Base-by-base conservation (phyloP, 2,797 vertebrate species). In the Sebastes diaconus region DNA sequence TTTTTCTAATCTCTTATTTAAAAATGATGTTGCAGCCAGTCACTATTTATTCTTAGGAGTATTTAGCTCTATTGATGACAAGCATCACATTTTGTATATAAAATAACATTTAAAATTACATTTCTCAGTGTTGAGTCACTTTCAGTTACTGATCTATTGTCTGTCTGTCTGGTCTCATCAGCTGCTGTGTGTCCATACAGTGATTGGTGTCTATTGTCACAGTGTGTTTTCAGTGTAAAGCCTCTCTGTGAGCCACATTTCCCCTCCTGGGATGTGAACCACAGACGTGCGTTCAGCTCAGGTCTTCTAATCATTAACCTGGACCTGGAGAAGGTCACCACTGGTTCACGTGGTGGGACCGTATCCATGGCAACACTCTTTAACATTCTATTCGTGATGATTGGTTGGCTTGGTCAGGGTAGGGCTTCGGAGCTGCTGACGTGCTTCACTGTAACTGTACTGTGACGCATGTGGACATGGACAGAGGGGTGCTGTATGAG, bases 251-350 rank as follows among this genome's bases (percentile, higher is more conserved):
- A 42, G n/a, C 3, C 29, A 11, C 8, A 58, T 30, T 65, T 22
- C n/a, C n/a, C 60, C 72, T 64, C 30, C 46, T 60, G 79, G 71
- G 80, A 66, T 65, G 65, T 30, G 4, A 79, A 25, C 30, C 25
- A 6, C 11, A 13, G 18, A 61, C 30, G 36, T 13, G 39, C 6
- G 12, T 59, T 12, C 20, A 14, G 42, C 39, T 73, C 72, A 20
- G 2, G 50, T 58, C 36, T 72, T 6, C 73, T 73, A 92, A 91
- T 94, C 86, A 90, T 90, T 92, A 90, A 92, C 79, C 78, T 65
- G 81, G 76, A 75, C 64, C 55, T 42, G 78, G 77, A 85, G 90
- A 90, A 91, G 92, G 92, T 91, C 86, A 74, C 72, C 2, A 25
- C 72, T 50, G 83, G 67, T 77, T 84, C 9, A 72, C 81, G 80